A percentile compares a stretch with the other conserved stretches of the same genome.
Conservation (phyloP, 2,888 invertebrate species). For the Sesamia inferens region DNA sequence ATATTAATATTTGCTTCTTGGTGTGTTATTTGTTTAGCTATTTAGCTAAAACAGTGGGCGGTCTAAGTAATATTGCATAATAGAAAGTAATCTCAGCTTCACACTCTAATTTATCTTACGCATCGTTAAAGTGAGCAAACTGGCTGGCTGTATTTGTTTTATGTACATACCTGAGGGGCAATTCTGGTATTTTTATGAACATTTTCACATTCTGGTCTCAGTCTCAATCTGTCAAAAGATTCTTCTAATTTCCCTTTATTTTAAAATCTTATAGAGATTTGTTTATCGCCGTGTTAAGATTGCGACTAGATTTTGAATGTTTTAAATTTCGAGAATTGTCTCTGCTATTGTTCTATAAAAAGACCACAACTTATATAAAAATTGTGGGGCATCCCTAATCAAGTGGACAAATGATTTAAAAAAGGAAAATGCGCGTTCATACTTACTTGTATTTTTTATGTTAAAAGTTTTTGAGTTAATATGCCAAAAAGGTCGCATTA, state of each 20-base stretch:
- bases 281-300: no score
- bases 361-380: no score
- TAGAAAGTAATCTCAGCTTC: conserved; percentile 5
- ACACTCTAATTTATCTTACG: conserved; percentile 18
- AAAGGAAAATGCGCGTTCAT: background rate
- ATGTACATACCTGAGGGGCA: background rate
- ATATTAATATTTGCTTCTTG: conserved; percentile 22
- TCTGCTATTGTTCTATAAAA: no score
- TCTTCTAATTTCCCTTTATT: no score
- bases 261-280: no score
- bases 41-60: conserved; percentile 40
- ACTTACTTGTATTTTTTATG: background rate
- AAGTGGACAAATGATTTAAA: no score
- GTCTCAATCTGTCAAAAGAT: no score
- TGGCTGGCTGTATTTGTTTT: background rate
- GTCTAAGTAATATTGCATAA: conserved; percentile 21
- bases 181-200: no score
- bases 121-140: background rate
- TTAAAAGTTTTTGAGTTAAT: background rate
- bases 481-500: background rate
- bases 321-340: no score
- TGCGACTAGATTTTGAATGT: no score
- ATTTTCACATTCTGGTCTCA: no score
- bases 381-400: no score
- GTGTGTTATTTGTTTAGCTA: conserved; percentile 18